Conservation (phyloP, 2,113 vertebrate species). For the Sitta europaea region DNA sequence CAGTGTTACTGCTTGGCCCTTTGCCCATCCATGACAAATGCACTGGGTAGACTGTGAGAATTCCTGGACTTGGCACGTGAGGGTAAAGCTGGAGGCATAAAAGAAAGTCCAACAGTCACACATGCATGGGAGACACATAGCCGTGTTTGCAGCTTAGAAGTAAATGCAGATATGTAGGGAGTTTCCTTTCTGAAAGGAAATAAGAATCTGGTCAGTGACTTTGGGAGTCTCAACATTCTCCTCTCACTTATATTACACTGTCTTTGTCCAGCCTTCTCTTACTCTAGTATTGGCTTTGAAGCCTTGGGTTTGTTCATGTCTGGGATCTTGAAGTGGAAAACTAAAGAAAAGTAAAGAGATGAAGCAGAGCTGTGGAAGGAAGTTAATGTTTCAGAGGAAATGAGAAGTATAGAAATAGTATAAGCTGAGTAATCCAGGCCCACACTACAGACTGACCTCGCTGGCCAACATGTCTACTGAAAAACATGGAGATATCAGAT, state of each 20-base stretch:
- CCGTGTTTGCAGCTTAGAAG: background rate
- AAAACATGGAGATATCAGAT: background rate
- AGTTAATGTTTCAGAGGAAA: background rate
- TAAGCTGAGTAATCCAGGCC: background rate
- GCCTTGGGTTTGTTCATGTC: background rate
- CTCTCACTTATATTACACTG: background rate
- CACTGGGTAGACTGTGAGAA: background rate
- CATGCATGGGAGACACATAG: background rate
- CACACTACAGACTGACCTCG: background rate
- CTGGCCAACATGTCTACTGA: background rate
- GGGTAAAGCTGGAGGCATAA: background rate
- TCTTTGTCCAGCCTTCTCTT: background rate
- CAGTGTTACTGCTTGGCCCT: background rate
- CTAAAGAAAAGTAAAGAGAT: background rate
- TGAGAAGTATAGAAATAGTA: background rate
- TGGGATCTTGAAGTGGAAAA: background rate
- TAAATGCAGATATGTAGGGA: background rate
- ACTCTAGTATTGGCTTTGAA: background rate
- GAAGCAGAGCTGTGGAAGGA: background rate
- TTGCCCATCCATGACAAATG: background rate
- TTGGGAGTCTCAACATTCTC: background rate
- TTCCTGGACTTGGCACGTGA: rapidly evolving
- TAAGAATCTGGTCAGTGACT: background rate
- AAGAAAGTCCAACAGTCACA: background rate
- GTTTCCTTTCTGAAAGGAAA: background rate